These are phyloP conservation scores for Otolemur crassicaudatus DNA, from an alignment of 2,797 vertebrate species.

Conservation along the genomic window DNA sequence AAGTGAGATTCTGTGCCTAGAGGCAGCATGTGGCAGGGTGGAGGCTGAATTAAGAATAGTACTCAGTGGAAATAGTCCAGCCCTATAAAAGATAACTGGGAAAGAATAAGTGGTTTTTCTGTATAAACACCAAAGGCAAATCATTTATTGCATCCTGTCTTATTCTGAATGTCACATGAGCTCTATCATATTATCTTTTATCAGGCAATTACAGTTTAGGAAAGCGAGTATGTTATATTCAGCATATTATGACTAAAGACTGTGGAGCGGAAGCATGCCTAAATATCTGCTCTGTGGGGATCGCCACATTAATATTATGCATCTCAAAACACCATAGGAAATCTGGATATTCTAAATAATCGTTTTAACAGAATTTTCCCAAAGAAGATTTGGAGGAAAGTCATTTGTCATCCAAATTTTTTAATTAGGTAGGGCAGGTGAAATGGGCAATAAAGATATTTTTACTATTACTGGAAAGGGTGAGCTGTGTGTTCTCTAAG, in stretches of 20 bases:
- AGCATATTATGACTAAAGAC: constrained; percentile 36
- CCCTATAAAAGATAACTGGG: constrained; percentile 54
- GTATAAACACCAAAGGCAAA: constrained; percentile 58
- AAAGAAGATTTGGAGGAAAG: constrained; percentile 18
- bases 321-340: constrained; percentile 66
- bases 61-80: constrained; percentile 34
- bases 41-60: constrained; percentile 57
- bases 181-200: not conserved
- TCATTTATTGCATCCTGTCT: constrained; percentile 56
- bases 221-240: constrained; percentile 56
- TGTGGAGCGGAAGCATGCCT: constrained; percentile 15
- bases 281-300: constrained; percentile 27
- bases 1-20: constrained; percentile 65
- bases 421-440: not conserved
- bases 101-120: constrained; percentile 62
- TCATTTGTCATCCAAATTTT: constrained; percentile 54
- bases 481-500: not conserved
- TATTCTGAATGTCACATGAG: constrained; percentile 53
- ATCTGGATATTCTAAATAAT: constrained; percentile 49
- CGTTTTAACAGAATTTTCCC: constrained; percentile 48
- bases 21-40: constrained; percentile 33
- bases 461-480: constrained; percentile 33
- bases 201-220: constrained; percentile 61
- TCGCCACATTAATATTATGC: constrained; percentile 42
- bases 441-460: constrained; percentile 24